phyloP scores from a whole-genome alignment of 2,797 vertebrate genomes.

The Enteromius thamalakanensis region DNA sequence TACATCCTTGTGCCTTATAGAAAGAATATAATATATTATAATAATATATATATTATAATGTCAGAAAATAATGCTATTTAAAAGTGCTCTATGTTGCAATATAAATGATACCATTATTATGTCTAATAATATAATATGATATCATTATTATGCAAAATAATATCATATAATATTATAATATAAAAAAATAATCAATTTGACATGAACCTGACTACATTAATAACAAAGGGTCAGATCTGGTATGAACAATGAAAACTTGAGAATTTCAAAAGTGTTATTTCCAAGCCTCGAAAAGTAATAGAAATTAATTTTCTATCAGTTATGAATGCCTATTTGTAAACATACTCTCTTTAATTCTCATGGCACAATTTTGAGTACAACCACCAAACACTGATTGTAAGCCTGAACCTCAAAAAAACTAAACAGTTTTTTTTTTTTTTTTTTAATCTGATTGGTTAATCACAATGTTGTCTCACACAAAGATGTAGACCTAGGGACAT shows the following conservation, averaged over 20 bases:
- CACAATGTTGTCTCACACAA: no score
- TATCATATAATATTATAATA: no score
- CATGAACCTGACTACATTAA: background rate
- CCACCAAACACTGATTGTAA: no score
- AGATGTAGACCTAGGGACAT: no score
- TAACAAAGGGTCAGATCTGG: background rate
- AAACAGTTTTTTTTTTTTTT: no score
- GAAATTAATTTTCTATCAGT: background rate
- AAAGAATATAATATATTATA: background rate
- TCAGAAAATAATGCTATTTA: no score
- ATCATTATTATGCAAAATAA: no score
- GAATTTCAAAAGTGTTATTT: background rate
- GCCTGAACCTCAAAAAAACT: no score
- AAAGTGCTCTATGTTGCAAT: background rate
- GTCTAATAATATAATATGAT: no score
- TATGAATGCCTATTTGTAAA: background rate
- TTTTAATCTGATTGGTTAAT: no score
- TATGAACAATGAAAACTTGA: background rate
- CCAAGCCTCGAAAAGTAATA: background rate
- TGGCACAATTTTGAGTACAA: background rate
- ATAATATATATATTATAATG: background rate
- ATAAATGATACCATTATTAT: background rate
- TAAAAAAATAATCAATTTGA: background rate
- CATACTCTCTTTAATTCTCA: background rate
- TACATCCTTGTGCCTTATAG: background rate